Conservation (phyloP, 2,888 invertebrate genomes). For the Euzetes globulus region DNA sequence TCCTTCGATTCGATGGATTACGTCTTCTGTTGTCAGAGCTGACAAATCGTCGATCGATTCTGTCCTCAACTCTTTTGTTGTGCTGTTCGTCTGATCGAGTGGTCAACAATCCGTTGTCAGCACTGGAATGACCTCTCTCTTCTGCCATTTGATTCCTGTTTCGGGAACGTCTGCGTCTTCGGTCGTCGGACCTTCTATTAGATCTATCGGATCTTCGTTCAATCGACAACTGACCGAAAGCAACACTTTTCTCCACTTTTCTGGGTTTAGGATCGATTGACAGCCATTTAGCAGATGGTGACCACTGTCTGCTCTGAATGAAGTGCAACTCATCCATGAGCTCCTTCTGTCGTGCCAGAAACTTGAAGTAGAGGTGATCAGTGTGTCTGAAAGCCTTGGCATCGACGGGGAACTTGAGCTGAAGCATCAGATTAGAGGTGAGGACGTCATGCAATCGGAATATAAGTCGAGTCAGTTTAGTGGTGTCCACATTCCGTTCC, state of each 20-base stretch:
- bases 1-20: neutral
- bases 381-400: neutral
- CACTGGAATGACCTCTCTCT: neutral
- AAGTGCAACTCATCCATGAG: constrained; percentile 4
- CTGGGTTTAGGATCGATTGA: neutral
- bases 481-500: neutral
- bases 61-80: neutral
- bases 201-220: neutral
- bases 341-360: neutral
- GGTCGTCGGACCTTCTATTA: too few relatives aligned
- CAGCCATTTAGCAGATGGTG: neutral
- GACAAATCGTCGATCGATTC: neutral
- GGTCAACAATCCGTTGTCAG: neutral
- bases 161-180: neutral
- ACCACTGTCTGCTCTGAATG: neutral
- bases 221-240: neutral
- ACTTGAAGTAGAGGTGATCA: neutral
- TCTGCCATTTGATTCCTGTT: neutral
- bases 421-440: constrained; percentile 11
- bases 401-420: constrained; percentile 12
- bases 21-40: neutral
- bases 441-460: neutral
- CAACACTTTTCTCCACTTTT: too few relatives aligned
- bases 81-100: neutral
- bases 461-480: constrained; percentile 5